Evolutionary conservation across 1,140 invertebrate genomes (phyloP).

Genomic region (Drosophila yakuba): DNA sequence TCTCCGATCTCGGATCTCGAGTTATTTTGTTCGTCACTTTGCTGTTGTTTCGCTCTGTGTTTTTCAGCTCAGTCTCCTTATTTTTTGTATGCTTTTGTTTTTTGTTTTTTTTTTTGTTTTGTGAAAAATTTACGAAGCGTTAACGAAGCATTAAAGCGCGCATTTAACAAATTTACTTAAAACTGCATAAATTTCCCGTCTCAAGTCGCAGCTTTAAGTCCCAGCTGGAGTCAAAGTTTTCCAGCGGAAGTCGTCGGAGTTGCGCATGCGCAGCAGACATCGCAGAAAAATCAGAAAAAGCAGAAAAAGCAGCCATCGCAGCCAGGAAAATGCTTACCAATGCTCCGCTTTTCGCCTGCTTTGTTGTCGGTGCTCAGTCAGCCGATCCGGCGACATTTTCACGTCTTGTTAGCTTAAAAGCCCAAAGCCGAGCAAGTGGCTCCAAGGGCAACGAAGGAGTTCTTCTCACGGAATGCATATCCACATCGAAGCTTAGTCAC

Average conservation of each 20-base stretch:
- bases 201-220: slow-evolving; percentile 16
- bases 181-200: slow-evolving; percentile 81
- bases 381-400: slow-evolving; percentile 64
- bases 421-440: neutral
- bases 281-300: neutral
- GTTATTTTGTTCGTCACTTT: slow-evolving; percentile 54
- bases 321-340: slow-evolving; percentile 46
- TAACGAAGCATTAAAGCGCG: slow-evolving; percentile 84
- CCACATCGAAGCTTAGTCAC: too few species aligned
- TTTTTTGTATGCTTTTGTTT: slow-evolving; percentile 8
- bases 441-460: neutral
- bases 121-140: slow-evolving; percentile 84
- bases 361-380: slow-evolving; percentile 37
- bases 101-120: too few species aligned
- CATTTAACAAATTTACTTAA: slow-evolving; percentile 85
- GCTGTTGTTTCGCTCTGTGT: slow-evolving; percentile 19
- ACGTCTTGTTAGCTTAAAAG: slow-evolving; percentile 62
- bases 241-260: slow-evolving; percentile 57
- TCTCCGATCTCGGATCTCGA: slow-evolving; percentile 4
- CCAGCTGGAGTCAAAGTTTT: neutral
- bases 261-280: slow-evolving; percentile 53
- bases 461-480: neutral
- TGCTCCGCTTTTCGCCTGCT: slow-evolving; percentile 26
- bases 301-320: slow-evolving; percentile 18
- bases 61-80: neutral